A percentile compares a stretch with the other conserved stretches of the same genome.
These are phyloP conservation scores for Dryobates pubescens DNA, from an alignment of 2,797 vertebrate genomes.

Conservation along the genomic window DNA sequence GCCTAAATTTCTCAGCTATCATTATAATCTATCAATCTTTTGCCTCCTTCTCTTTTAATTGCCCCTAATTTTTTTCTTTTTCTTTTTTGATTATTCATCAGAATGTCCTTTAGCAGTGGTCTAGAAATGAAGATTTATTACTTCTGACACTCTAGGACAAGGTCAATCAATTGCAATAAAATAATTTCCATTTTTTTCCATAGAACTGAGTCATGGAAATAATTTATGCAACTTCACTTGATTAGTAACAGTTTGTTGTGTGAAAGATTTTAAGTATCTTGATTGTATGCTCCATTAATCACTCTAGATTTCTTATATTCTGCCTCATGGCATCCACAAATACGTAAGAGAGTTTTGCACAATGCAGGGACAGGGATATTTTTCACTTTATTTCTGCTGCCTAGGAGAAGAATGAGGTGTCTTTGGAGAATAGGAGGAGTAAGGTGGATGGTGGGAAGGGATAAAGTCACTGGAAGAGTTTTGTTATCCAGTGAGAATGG, in stretches of 20 bases:
- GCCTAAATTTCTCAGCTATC: background rate
- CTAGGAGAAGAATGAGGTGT: background rate
- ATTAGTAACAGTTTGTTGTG: conserved; percentile 5
- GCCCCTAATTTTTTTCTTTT: background rate
- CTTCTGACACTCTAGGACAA: background rate
- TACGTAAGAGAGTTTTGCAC: background rate
- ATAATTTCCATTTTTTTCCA: background rate
- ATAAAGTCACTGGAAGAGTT: too few species aligned
- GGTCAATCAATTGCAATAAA: conserved; percentile 28
- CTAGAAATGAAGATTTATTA: background rate
- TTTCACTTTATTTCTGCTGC: background rate
- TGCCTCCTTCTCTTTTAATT: background rate
- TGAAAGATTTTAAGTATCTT: conserved; percentile 2
- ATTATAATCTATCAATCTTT: background rate
- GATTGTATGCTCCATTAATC: conserved; percentile 16
- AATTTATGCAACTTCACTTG: conserved; percentile 44
- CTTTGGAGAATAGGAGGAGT: background rate
- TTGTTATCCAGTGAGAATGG: background rate
- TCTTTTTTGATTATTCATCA: background rate
- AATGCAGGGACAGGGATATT: background rate
- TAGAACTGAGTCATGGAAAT: background rate
- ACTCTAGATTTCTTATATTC: background rate
- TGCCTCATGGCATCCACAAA: background rate
- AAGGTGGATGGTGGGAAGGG: background rate
- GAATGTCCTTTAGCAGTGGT: rapidly evolving